These are phyloP conservation scores for Caradrina kadenii DNA, from an alignment of 2,888 invertebrate genomes.

Conservation along the genomic window DNA sequence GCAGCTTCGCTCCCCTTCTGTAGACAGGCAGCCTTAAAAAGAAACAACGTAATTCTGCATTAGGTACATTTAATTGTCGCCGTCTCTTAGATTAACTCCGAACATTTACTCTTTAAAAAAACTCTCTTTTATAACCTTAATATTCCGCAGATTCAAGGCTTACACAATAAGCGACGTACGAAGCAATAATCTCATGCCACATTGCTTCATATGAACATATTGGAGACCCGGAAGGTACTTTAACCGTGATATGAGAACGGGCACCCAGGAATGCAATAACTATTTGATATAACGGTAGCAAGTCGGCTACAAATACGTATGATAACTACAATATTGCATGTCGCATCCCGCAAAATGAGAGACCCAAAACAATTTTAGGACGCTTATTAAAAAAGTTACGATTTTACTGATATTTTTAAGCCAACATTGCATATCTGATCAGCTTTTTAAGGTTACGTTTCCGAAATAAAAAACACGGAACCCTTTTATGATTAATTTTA, in stretches of 20 bases:
- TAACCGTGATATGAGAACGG: conserved; percentile 47
- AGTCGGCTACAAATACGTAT: conserved; percentile 46
- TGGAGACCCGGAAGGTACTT: conserved; percentile 23
- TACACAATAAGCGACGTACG: conserved; percentile 8
- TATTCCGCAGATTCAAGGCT: neutral
- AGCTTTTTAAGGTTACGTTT: too few relatives aligned
- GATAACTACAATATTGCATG: conserved; percentile 51
- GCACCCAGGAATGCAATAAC: conserved; percentile 53
- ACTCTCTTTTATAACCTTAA: neutral
- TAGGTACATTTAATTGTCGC: too few relatives aligned
- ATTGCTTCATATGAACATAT: conserved; percentile 38
- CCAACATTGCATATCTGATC: neutral
- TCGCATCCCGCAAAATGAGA: conserved; percentile 43
- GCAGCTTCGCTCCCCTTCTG: too few relatives aligned
- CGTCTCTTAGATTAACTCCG: too few relatives aligned
- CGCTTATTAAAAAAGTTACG: conserved; percentile 51
- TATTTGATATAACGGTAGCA: conserved; percentile 40
- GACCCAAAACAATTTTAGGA: conserved; percentile 37
- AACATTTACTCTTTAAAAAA: too few relatives aligned
- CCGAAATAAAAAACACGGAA: neutral
- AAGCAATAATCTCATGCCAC: conserved; percentile 40
- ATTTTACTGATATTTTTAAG: conserved; percentile 16
- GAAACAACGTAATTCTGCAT: too few relatives aligned
- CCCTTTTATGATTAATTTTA: too few relatives aligned
- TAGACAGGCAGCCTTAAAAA: too few relatives aligned